Base-by-base conservation (phyloP, 2,113 vertebrate genomes). In the Colossoma macropomum region DNA sequence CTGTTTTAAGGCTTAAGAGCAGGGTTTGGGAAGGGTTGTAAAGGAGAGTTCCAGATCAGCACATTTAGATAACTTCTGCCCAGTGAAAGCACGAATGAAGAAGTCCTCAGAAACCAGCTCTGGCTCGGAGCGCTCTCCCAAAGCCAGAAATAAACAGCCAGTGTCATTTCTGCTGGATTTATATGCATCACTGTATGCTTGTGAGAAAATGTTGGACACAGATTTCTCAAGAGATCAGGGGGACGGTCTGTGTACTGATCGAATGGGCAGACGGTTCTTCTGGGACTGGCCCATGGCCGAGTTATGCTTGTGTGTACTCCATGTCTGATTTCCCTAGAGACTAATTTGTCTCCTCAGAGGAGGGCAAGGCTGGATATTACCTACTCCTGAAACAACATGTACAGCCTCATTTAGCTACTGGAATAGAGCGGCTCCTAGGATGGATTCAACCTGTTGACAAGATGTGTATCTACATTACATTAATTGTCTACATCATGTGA, bases 201-300 rank as follows among this genome's bases (percentile, higher is more conserved):
- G 86, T 86, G 87, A 88, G 84, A 88, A 88, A 84, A 84, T 75
- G 69, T 48, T 84, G 71, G 79, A 66, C 23, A 45, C 73, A 52
- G 79, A 73, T 82, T 88, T 88, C 87, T 69, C 87, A 84, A 60
- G 73, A 80, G 79, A 86, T 75, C n/a, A 11, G 52, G 74, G 60
- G 79, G 68, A 87, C 28, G 38, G 34, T 65, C 80, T 77, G 74
- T 65, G 59, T 71, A 59, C 60, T 84, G 68, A 84, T 86, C 15
- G 82, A 84, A 50, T 38, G 63, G 84, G 82, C 82, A 86, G 79
- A 84, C 56, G 70, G 38, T 65, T 10, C 82, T 86, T 82, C 71
- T 84, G 79, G 75, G 69, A 78, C 82, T 84, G 85, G 84, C 84
- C 62, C 11, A 34, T 50, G 50, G 71, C 87, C 82, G 38, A 82